phyloP scores from a whole-genome alignment of 2,888 invertebrate genomes.

The Machimus atricapillus region DNA sequence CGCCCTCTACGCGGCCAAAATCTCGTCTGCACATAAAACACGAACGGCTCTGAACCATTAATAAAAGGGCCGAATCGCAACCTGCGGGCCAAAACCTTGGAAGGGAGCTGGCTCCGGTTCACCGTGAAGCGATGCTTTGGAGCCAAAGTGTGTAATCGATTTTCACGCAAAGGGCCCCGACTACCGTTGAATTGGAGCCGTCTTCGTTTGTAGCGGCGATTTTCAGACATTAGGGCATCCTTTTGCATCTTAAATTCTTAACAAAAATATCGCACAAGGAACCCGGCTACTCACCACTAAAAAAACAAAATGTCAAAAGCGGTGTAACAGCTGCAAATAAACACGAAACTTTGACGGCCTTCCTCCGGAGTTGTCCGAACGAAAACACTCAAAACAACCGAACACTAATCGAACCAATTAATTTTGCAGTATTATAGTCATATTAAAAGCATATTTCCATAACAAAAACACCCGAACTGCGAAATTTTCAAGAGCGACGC shows the following conservation, averaged over 20 bases:
- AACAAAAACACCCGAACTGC: constrained; percentile 28
- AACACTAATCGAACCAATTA: constrained; percentile 26
- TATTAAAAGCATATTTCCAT: constrained; percentile 24
- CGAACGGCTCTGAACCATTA: constrained; percentile 15
- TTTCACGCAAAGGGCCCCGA: constrained; percentile 1
- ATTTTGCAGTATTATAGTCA: constrained; percentile 2
- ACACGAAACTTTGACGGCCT: neutral
- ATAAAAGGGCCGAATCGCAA: neutral
- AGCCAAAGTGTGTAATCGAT: constrained; percentile 19
- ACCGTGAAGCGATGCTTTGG: neutral
- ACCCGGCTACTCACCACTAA: constrained; percentile 29
- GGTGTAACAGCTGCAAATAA: constrained; percentile 33
- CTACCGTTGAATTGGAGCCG: neutral
- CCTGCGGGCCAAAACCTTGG: neutral
- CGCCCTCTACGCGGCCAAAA: neutral
- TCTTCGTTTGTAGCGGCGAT: neutral
- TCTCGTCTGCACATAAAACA: constrained; percentile 5
- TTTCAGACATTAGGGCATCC: neutral
- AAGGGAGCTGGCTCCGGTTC: neutral
- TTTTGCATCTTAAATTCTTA: neutral
- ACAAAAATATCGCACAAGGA: constrained; percentile 1
- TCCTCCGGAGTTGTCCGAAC: neutral
- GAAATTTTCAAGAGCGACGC: constrained; percentile 24
- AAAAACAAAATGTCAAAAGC: constrained; percentile 35
- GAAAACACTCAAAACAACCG: constrained; percentile 26